A percentile compares a stretch with the other conserved stretches of the same genome.
Conservation (phyloP, 2,797 vertebrate species). For the Hylomyscus alleni region DNA sequence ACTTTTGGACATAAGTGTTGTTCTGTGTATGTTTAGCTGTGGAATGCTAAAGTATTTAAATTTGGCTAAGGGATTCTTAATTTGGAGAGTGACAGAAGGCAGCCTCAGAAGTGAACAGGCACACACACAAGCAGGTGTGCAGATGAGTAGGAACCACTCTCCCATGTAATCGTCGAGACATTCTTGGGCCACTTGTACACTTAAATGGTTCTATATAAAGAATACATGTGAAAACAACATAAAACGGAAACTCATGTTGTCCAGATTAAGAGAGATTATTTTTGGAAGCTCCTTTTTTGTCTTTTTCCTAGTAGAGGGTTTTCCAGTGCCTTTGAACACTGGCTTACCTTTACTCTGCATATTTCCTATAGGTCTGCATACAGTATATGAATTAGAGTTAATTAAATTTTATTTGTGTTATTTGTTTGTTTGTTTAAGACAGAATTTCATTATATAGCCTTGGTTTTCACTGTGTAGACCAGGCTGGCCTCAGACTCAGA, state of each 20-base stretch:
- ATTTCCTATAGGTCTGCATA: not conserved
- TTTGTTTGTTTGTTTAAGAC: not conserved
- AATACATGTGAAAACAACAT: not conserved
- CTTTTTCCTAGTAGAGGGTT: not conserved
- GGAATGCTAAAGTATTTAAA: not conserved
- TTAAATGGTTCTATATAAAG: not conserved
- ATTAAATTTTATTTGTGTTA: not conserved
- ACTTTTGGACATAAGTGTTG: not conserved
- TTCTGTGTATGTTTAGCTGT: not conserved
- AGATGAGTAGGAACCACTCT: not conserved
- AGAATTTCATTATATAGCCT: slow-evolving; percentile 18
- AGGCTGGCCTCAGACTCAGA: not conserved
- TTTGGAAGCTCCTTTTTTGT: not conserved
- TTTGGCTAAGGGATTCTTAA: not conserved
- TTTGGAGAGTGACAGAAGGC: not conserved
- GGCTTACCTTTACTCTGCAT: not conserved
- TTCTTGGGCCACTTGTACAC: not conserved
- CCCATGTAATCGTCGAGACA: not conserved
- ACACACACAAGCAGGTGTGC: not conserved
- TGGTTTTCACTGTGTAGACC: not conserved
- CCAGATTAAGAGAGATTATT: not conserved
- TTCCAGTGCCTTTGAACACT: not conserved
- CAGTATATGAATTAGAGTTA: not conserved
- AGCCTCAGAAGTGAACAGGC: not conserved
- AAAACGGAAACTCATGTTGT: not conserved